Conservation (phyloP, 35 echinoderm and acorn worm species). For the Hemicentrotus pulcherrimus region DNA sequence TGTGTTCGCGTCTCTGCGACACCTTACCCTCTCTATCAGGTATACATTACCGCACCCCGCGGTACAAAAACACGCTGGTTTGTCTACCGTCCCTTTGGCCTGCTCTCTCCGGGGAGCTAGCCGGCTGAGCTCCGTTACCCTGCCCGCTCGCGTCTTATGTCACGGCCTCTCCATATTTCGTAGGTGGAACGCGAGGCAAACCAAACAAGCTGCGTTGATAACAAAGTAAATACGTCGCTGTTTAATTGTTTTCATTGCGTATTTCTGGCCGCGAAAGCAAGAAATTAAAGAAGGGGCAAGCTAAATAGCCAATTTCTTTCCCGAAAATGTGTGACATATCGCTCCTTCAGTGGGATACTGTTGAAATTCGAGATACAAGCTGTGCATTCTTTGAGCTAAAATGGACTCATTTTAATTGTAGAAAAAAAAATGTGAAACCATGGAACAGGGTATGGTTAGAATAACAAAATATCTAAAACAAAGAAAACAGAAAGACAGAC, state of each 20-base stretch:
- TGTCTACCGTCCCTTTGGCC: constrained; percentile 37
- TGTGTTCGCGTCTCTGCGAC: constrained; percentile 43
- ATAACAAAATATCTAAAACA: not conserved
- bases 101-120: constrained; percentile 46
- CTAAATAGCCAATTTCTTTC: not conserved
- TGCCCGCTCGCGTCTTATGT: not conserved
- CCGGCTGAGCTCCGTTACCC: not conserved
- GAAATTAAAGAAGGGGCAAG: constrained; percentile 11
- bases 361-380: not conserved
- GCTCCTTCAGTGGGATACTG: not conserved
- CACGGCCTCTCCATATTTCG: not conserved
- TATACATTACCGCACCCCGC: constrained; percentile 52
- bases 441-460: not conserved
- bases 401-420: not conserved
- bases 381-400: not conserved
- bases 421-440: not conserved
- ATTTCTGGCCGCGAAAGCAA: constrained; percentile 5
- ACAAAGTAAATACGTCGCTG: constrained; percentile 40
- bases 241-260: constrained; percentile 48
- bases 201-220: constrained; percentile 34
- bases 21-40: not conserved
- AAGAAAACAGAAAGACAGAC: not conserved
- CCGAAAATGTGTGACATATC: not conserved
- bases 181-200: constrained; percentile 38
- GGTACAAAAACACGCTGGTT: constrained; percentile 52